Conservation (phyloP, 2,888 invertebrate species). For the Pristionchus arcanus region DNA sequence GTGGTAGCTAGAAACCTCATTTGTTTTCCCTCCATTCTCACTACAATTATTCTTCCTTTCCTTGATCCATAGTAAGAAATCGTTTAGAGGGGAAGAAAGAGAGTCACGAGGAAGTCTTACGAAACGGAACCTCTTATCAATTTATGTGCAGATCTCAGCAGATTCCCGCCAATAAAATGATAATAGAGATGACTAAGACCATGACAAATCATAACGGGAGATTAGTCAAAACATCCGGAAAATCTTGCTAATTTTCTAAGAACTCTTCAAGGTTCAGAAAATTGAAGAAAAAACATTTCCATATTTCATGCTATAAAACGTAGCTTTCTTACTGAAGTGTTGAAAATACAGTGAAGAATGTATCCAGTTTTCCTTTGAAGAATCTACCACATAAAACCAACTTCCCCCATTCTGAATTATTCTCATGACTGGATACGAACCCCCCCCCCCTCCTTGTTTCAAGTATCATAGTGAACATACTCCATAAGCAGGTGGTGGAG, state of each 20-base stretch:
- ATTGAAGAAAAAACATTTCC: too few relatives aligned
- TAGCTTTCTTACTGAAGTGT: too few relatives aligned
- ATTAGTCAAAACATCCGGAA: background rate
- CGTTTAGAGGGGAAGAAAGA: background rate
- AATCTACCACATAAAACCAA: background rate
- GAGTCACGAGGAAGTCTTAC: background rate
- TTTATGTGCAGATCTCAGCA: background rate
- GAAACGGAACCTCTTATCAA: background rate
- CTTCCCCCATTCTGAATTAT: background rate
- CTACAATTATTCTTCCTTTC: conserved; percentile 20
- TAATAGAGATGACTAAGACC: background rate
- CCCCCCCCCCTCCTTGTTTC: background rate
- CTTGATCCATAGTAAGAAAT: conserved; percentile 20
- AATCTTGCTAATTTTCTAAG: too few relatives aligned
- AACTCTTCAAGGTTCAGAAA: too few relatives aligned
- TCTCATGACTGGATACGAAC: background rate
- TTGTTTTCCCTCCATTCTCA: conserved; percentile 19
- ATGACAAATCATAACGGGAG: background rate
- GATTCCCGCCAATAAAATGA: background rate
- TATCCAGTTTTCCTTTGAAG: background rate
- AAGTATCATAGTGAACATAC: background rate
- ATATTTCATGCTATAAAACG: too few relatives aligned
- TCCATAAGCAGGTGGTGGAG: conserved; percentile 7
- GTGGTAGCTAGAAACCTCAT: conserved; percentile 7
- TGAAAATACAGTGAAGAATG: too few relatives aligned